Conservation (phyloP, 2,888 invertebrate genomes). For the Strigamia maritima region DNA sequence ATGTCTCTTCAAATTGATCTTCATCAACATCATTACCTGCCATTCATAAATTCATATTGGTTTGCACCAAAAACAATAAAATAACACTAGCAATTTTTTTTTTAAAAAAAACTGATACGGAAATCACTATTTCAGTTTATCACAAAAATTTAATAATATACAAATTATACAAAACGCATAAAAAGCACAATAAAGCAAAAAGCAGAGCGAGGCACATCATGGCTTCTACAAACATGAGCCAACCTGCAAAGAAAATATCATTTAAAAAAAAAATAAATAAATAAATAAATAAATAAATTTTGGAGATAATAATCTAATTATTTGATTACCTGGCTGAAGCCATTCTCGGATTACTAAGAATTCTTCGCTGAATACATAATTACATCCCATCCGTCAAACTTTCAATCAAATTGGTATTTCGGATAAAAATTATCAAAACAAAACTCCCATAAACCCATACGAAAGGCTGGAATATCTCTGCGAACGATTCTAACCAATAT, state of each 20-base stretch:
- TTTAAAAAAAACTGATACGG: too few species aligned
- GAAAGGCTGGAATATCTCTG: constrained; percentile 74
- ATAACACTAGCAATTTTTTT: too few species aligned
- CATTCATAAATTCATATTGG: too few species aligned
- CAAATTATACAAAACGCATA: too few species aligned
- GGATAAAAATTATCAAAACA: constrained; percentile 90
- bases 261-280: too few species aligned
- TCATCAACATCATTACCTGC: too few species aligned
- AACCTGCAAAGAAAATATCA: too few species aligned
- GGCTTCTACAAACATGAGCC: constrained; percentile 87
- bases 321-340: constrained; percentile 67
- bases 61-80: too few species aligned
- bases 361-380: constrained; percentile 86
- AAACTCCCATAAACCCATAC: constrained; percentile 93
- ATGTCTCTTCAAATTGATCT: too few species aligned
- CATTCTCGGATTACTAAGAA: constrained; percentile 87
- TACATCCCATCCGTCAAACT: constrained; percentile 89
- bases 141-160: too few species aligned
- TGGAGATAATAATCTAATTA: constrained; percentile 42
- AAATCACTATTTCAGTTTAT: too few species aligned
- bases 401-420: constrained; percentile 78
- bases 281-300: constrained; percentile 28
- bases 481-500: constrained; percentile 87
- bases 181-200: constrained; percentile 68
- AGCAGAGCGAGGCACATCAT: constrained; percentile 83